Evolutionary conservation across 2,888 invertebrate species (phyloP).

Genomic region (Glyphotaelius pellucidus): DNA sequence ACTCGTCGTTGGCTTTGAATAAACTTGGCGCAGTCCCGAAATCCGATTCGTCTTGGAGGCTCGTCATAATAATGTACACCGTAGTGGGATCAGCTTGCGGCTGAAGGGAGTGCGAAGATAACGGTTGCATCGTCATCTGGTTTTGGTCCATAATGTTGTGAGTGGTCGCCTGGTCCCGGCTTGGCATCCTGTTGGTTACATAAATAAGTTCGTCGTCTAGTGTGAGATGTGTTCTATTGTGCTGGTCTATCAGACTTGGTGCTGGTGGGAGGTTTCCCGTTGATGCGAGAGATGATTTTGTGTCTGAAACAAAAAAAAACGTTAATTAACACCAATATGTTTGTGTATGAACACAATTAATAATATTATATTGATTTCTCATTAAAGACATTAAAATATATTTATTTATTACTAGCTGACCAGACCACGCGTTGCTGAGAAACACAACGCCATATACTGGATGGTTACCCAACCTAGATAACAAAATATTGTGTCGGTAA

Average conservation of each 20-base stretch:
- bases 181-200: constrained; percentile 33
- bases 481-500: too few species aligned
- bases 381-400: too few species aligned
- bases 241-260: constrained; percentile 16
- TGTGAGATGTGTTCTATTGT: constrained; percentile 28
- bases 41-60: not conserved
- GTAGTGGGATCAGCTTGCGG: not conserved
- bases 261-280: not conserved
- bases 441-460: too few species aligned
- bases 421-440: too few species aligned
- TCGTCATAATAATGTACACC: constrained; percentile 14
- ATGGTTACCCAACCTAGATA: too few species aligned
- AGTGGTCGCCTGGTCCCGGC: not conserved
- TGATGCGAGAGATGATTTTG: constrained; percentile 40
- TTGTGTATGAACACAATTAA: not conserved
- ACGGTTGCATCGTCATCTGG: constrained; percentile 6
- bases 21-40: not conserved
- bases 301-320: constrained; percentile 46
- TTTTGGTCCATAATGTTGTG: constrained; percentile 26
- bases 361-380: too few species aligned
- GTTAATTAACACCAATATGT: not conserved
- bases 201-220: constrained; percentile 52
- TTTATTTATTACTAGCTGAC: too few species aligned
- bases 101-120: not conserved
- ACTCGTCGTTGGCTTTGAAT: not conserved